Evolutionary conservation across 2,113 vertebrate genomes (phyloP), one percentile per base, ranked within the genome.

Genomic region (Hippocampus zosterae): DNA sequence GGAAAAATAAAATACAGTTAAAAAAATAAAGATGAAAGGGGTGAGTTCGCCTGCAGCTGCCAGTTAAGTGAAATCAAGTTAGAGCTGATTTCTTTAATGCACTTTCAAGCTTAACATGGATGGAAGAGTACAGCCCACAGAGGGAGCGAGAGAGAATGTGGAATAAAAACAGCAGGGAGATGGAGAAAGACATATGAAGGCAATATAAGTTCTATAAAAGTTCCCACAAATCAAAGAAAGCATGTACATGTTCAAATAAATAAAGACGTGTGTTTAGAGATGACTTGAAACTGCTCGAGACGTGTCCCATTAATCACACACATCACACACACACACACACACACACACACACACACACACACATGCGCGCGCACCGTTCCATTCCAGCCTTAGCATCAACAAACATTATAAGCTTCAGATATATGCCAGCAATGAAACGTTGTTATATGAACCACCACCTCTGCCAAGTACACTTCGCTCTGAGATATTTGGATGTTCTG

Each of bases 341-440:
- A 33, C 29, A 33, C 29, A 33, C 29, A 33, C 29, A 33, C 29
- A 33, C 29, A 33, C 29, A 33, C 29, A 25, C 37, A 65, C 65
- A 65, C 67, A 69, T 64, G 70, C 64, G 71, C 42, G 16, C n/a
- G 13, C 74, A 77, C 67, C 80, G 78, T 81, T 78, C 67, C 83
- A 81, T 81, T 87, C 77, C 85, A 76, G 77, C 73, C 81, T 80
- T 64, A 81, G 73, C 73, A 79, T 85, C 85, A 88, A 89, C 83
- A 79, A 72, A 77, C 65, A 86, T 87, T 89, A 85, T 87, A 83
- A 87, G 79, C 75, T 67, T 64, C 77, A 87, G 76, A 85, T 85
- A 87, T 85, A 89, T 87, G 84, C 75, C 72, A 81, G 81, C 78
- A 83, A 88, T 88, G 84, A 82, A 86, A 83, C 71, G 7, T 53